Evolutionary conservation across 1,140 invertebrate species (phyloP).

Genomic region (Drosophila kikkawai): DNA sequence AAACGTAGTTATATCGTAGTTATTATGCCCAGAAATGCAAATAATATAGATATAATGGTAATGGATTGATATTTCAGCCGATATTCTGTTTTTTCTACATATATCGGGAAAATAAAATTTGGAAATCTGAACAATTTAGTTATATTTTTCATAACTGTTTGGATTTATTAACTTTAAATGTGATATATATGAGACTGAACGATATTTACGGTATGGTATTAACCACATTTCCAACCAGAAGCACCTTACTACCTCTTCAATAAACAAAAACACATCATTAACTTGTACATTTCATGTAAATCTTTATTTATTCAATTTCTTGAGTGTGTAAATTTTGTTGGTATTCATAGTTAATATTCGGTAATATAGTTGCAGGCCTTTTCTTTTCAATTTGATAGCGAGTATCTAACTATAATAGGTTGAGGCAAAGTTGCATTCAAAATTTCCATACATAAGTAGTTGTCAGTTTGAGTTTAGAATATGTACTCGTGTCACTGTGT

Average conservation of each 20-base stretch:
- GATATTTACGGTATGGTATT: not conserved
- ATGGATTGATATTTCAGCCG: not conserved
- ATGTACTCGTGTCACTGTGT: slow-evolving; percentile 44
- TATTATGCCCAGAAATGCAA: not conserved
- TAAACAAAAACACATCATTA: not conserved
- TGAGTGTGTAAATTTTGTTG: slow-evolving; percentile 76
- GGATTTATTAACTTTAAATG: too few relatives aligned
- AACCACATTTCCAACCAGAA: not conserved
- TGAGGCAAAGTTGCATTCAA: slow-evolving; percentile 37
- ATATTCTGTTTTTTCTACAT: too few relatives aligned
- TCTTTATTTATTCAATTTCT: slow-evolving; percentile 72
- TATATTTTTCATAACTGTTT: too few relatives aligned
- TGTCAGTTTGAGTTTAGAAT: slow-evolving; percentile 40
- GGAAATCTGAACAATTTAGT: too few relatives aligned
- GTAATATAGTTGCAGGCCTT: slow-evolving; percentile 55
- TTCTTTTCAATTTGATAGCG: slow-evolving; percentile 62
- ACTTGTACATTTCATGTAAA: slow-evolving; percentile 78
- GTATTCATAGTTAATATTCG: slow-evolving; percentile 26
- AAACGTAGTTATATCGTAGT: not conserved
- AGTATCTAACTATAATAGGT: slow-evolving; percentile 65
- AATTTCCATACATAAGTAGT: slow-evolving; percentile 26
- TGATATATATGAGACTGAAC: too few relatives aligned
- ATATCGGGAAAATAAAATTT: not conserved
- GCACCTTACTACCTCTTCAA: not conserved
- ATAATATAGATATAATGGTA: not conserved